These are phyloP conservation scores for Cerastoderma edule DNA, from an alignment of 2,888 invertebrate genomes.

Conservation along the genomic window DNA sequence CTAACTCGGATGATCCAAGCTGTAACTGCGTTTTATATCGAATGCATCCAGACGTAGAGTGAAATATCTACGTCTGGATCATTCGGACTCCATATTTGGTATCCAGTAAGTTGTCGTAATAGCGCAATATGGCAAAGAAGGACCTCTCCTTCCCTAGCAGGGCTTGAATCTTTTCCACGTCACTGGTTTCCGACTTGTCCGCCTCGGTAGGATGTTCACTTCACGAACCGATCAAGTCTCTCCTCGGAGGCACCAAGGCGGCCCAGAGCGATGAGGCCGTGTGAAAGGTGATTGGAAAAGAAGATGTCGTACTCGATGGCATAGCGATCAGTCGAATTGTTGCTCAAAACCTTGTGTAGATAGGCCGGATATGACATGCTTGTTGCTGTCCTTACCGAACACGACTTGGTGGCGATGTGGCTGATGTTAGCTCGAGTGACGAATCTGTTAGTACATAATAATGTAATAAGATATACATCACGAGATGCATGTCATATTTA, in stretches of 20 bases:
- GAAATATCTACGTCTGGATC: no score
- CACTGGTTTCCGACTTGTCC: conserved; percentile 24
- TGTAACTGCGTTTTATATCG: no score
- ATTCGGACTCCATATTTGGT: no score
- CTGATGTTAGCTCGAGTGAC: no score
- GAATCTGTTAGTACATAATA: no score
- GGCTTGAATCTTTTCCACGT: conserved; percentile 18
- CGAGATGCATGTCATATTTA: no score
- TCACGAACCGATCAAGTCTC: conserved; percentile 41
- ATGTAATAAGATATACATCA: no score
- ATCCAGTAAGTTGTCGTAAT: conserved; percentile 33
- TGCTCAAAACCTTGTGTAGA: conserved; percentile 14
- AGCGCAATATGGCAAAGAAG: conserved; percentile 40
- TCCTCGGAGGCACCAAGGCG: conserved; percentile 40
- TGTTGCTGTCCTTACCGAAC: no score
- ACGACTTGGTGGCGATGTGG: no score
- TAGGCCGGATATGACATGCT: neutral
- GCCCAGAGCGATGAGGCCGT: conserved; percentile 52
- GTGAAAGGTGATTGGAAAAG: conserved; percentile 47
- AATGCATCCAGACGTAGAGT: no score
- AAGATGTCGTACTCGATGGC: conserved; percentile 49
- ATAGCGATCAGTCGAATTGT: conserved; percentile 41
- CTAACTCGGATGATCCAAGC: no score
- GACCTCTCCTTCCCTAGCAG: conserved; percentile 36
- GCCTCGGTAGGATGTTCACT: conserved; percentile 31